phyloP scores from a whole-genome alignment of 2,888 invertebrate species.

The Campoplex capitator region DNA sequence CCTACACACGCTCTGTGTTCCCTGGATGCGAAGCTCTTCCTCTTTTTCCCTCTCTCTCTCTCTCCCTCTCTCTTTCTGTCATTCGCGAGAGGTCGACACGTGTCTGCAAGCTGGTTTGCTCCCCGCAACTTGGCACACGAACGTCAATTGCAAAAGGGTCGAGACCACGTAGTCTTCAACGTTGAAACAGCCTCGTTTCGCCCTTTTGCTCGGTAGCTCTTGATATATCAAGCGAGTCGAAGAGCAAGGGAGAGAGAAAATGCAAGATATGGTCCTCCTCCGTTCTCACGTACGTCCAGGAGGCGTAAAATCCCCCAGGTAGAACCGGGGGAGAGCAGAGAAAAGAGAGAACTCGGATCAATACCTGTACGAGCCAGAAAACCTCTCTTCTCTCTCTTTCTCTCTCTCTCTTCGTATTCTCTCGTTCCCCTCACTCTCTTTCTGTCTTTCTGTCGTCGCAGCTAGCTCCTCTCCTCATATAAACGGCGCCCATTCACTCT shows the following conservation, averaged over 20 bases:
- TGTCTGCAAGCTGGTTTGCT: slow-evolving; percentile 59
- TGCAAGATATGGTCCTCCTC: slow-evolving; percentile 79
- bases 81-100: slow-evolving; percentile 68
- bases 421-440: slow-evolving; percentile 71
- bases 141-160: slow-evolving; percentile 9
- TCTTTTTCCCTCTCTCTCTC: slow-evolving; percentile 47
- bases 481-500: slow-evolving; percentile 65
- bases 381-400: slow-evolving; percentile 70
- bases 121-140: slow-evolving; percentile 30
- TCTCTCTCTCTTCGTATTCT: slow-evolving; percentile 51
- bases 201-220: slow-evolving; percentile 11
- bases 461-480: slow-evolving; percentile 45
- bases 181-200: slow-evolving; percentile 7
- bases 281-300: slow-evolving; percentile 76
- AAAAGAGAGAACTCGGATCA: slow-evolving; percentile 78
- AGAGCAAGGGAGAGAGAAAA: slow-evolving; percentile 46
- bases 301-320: slow-evolving; percentile 81
- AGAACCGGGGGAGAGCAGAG: slow-evolving; percentile 70
- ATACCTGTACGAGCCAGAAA: slow-evolving; percentile 78
- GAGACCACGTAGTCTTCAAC: neutral
- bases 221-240: slow-evolving; percentile 7
- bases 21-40: slow-evolving; percentile 47
- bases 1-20: slow-evolving; percentile 73
- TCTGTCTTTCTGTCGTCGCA: slow-evolving; percentile 49
- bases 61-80: slow-evolving; percentile 48